Conservation (phyloP, 2,888 invertebrate species). For the Antheraea assamensis region DNA sequence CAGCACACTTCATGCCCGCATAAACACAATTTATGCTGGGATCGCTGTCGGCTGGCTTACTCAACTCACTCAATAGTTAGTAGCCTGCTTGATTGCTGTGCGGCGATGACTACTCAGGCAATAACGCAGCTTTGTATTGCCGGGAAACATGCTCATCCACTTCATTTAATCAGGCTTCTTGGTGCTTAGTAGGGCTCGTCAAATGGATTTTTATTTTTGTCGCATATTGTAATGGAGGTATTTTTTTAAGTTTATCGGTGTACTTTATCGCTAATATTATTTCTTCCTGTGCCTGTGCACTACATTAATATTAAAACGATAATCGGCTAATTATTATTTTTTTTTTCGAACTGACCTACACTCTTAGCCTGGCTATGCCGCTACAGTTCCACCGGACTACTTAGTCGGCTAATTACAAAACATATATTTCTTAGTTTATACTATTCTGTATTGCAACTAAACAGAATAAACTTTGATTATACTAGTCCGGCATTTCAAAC, state of each 20-base stretch:
- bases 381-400: too few species aligned
- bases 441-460: too few species aligned
- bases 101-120: slow-evolving; percentile 36
- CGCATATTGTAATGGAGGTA: slow-evolving; percentile 5
- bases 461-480: too few species aligned
- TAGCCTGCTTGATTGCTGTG: slow-evolving; percentile 41
- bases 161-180: slow-evolving; percentile 37
- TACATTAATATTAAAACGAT: too few species aligned
- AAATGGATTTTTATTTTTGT: slow-evolving; percentile 23
- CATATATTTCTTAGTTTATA: neutral
- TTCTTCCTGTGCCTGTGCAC: neutral
- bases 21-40: slow-evolving; percentile 37
- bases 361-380: too few species aligned
- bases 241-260: neutral
- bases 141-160: slow-evolving; percentile 32
- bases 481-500: too few species aligned
- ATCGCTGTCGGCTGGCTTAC: slow-evolving; percentile 30
- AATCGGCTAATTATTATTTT: too few species aligned
- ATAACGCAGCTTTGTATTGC: slow-evolving; percentile 36
- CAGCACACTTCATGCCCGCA: slow-evolving; percentile 28
- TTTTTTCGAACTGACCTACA: too few species aligned
- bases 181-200: slow-evolving; percentile 21
- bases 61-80: slow-evolving; percentile 36
- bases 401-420: neutral
- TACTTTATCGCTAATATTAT: neutral